Evolutionary conservation across 2,113 vertebrate genomes (phyloP).

Genomic region (Phoenicopterus ruber): DNA sequence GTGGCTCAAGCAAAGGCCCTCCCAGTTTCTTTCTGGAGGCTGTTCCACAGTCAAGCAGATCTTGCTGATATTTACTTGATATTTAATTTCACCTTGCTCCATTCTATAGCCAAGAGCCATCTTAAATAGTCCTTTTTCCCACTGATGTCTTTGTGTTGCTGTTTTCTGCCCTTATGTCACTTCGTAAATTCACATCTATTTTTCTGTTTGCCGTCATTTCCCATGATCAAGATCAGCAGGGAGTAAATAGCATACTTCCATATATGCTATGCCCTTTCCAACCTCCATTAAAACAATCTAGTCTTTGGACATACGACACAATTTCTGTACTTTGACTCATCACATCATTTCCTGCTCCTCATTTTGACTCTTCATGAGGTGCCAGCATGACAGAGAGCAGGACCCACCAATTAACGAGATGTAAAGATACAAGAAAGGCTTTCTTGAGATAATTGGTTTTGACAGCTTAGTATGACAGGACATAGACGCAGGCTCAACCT

Average conservation of each 20-base stretch:
- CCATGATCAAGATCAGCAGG: neutral
- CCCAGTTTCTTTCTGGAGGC: slow-evolving; percentile 11
- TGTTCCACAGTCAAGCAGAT: neutral
- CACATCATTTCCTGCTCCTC: neutral
- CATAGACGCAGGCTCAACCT: neutral
- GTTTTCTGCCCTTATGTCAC: neutral
- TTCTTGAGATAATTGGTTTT: neutral
- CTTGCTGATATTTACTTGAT: neutral
- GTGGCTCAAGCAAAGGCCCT: slow-evolving; percentile 37
- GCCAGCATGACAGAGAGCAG: neutral
- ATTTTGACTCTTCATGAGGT: neutral
- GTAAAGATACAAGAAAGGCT: neutral
- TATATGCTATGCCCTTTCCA: neutral
- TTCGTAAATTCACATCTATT: neutral
- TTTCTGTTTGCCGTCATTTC: neutral
- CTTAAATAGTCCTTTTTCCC: neutral
- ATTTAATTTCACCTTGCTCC: neutral
- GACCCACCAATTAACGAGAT: neutral
- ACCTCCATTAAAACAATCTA: neutral
- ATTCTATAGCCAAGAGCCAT: neutral
- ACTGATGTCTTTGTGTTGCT: neutral
- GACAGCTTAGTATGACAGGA: neutral
- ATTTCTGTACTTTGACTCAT: neutral
- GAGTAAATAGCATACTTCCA: neutral
- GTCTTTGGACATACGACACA: neutral